Evolutionary conservation across 2,797 vertebrate species (phyloP), one percentile per base, ranked within the genome.

Genomic region (Ptychobarbus kaznakovi): DNA sequence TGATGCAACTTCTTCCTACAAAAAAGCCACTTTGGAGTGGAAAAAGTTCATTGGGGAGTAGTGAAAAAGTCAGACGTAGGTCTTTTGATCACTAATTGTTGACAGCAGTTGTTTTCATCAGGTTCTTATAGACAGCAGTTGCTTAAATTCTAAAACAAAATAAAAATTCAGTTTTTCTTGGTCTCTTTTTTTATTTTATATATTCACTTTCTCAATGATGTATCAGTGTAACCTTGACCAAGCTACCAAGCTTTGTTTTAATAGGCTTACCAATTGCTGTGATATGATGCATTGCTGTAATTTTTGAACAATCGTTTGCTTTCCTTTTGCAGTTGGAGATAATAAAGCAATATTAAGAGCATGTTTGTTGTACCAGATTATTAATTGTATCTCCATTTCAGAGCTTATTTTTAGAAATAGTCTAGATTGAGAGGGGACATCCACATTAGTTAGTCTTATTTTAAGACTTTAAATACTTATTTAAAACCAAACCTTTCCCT

Each of bases 1-100:
- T 42, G 87, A 87, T 78, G 63, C 56, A 81, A 81, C 82, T 58
- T 78, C 40, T 1, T 88, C 51, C 58, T 87, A 87, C 79, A 85
- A 82, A 40, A 86, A 87, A 72, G 82, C 56, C 38, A 65, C 82
- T 22, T 80, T 20, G 13, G 66, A 82, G 70, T 88, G 79, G 82
- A 88, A 87, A 78, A 87, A 87, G 25, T 75, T 82, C 11, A 86
- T 58, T 86, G 76, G 56, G 22, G 63, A 73, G 63, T 65, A 56
- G 56, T 66, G 42, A n/a, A 86, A 49, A 75, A 40, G 18, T 40
- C 12, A 77, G 32, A 77, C 49, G 1, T 42, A 38, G 38, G 5
- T 38, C 25, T 76, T 56, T 76, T 56, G 75, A 58, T 4, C 0
- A 58, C 10, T 18, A 16, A 44, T 63, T 5, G 38, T 78, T 78